These are phyloP conservation scores for Ginglymostoma cirratum DNA, from an alignment of 2,113 vertebrate genomes.

Conservation along the genomic window DNA sequence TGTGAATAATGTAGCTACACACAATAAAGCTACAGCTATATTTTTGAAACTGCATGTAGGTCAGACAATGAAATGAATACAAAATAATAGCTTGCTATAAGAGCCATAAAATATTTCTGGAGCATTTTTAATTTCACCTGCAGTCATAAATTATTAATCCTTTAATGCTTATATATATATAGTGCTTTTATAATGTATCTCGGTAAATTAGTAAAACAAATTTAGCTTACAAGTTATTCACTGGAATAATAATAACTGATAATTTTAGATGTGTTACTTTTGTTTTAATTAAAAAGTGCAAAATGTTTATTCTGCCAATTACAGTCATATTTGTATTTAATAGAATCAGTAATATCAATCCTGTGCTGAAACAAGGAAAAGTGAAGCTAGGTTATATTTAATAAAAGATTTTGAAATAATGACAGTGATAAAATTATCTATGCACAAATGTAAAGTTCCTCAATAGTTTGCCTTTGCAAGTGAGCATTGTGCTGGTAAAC, in stretches of 20 bases:
- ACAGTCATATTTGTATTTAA: neutral
- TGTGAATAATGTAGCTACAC: neutral
- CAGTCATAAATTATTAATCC: neutral
- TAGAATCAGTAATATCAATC: neutral
- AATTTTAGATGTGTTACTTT: neutral
- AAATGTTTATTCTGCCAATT: neutral
- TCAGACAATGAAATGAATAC: neutral
- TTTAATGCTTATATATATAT: neutral
- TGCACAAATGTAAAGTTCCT: neutral
- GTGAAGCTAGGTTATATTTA: neutral
- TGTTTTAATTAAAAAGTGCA: neutral
- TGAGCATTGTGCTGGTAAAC: neutral
- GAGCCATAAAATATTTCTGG: neutral
- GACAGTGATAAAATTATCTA: neutral
- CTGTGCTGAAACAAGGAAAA: neutral
- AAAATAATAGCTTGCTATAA: conserved; percentile 10
- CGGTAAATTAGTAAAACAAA: neutral
- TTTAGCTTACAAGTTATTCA: neutral
- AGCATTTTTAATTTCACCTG: neutral
- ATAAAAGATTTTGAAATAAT: neutral
- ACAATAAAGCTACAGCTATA: neutral
- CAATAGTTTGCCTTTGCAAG: neutral
- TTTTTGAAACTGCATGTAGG: neutral
- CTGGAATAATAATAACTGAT: neutral
- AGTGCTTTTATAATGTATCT: neutral